These are phyloP conservation scores for Buphagus erythrorhynchus DNA, from an alignment of 2,797 vertebrate genomes.

Conservation along the genomic window DNA sequence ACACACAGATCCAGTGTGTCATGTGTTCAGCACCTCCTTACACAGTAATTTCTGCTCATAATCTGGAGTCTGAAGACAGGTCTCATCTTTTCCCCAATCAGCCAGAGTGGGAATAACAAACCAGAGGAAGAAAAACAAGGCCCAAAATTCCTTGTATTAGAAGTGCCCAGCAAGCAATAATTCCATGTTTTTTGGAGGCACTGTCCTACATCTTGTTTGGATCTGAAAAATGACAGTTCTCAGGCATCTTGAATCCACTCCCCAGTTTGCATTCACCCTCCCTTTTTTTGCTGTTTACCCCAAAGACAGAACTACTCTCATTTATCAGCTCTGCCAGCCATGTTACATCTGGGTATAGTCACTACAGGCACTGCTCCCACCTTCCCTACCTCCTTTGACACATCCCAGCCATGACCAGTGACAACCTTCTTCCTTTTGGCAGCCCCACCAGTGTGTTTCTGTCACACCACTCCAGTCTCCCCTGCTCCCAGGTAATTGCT, in stretches of 20 bases:
- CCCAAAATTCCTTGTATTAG: neutral
- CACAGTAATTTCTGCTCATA: neutral
- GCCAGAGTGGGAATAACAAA: neutral
- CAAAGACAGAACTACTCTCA: neutral
- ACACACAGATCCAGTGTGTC: neutral
- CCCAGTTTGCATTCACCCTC: neutral
- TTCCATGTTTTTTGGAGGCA: neutral
- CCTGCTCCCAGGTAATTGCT: neutral
- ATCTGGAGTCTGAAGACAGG: neutral
- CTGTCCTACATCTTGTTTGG: neutral
- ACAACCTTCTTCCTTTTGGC: neutral
- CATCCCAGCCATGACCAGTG: neutral
- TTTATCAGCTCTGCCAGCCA: neutral
- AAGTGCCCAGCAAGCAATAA: neutral
- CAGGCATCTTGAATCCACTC: rapidly evolving
- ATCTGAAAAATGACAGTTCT: neutral
- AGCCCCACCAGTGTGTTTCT: neutral
- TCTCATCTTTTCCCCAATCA: neutral
- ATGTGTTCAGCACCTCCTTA: neutral
- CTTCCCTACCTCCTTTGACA: neutral
- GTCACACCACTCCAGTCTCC: neutral
- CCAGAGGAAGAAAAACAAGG: neutral
- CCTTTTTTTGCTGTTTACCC: neutral
- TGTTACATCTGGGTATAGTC: too few species aligned
- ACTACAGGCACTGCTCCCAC: neutral